Evolutionary conservation across 2,113 vertebrate genomes (phyloP).

Genomic region (Acrocephalus arundinaceus): DNA sequence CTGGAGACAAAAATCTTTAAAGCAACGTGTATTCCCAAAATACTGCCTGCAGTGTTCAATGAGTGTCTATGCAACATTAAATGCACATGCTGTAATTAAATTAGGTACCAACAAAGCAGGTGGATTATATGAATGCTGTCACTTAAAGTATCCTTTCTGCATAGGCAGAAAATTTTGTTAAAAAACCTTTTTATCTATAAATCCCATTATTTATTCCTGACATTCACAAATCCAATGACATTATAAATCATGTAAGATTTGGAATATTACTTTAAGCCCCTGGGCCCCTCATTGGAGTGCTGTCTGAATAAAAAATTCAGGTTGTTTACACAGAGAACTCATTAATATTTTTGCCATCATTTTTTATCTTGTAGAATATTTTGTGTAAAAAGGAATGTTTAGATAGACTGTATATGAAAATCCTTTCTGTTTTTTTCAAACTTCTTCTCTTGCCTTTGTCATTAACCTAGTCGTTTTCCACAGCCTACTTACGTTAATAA

Average conservation of each 20-base stretch:
- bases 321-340: background rate
- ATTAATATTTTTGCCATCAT: background rate
- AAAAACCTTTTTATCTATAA: background rate
- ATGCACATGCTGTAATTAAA: background rate
- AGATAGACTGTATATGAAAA: background rate
- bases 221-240: background rate
- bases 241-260: constrained; percentile 22
- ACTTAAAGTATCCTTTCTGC: background rate
- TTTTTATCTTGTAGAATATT: background rate
- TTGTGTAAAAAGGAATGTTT: background rate
- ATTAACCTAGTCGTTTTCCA: background rate
- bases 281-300: background rate
- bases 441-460: background rate
- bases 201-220: background rate
- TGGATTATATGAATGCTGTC: background rate
- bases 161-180: background rate
- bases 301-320: background rate
- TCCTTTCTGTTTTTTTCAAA: background rate
- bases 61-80: background rate
- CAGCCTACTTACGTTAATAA: background rate
- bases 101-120: background rate
- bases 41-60: background rate
- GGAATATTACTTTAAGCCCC: background rate
- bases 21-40: background rate
- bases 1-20: background rate